These are phyloP conservation scores for Phalacrocorax pelagicus DNA, from an alignment of 2,113 vertebrate species.

Conservation along the genomic window DNA sequence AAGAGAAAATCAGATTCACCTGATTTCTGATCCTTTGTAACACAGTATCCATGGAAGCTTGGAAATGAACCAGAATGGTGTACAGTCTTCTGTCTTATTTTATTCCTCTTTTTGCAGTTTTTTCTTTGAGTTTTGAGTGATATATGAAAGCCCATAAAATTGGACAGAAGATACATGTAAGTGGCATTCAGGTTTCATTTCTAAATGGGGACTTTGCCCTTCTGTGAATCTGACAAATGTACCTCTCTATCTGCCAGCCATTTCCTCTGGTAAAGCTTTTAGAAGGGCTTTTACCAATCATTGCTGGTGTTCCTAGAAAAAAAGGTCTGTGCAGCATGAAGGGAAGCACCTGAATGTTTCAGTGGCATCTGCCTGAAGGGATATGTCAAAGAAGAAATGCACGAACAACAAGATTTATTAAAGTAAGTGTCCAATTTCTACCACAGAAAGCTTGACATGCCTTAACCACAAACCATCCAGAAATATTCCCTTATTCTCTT, in stretches of 20 bases:
- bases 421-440: slow-evolving; percentile 50
- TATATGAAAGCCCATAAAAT: slow-evolving; percentile 50
- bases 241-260: slow-evolving; percentile 20
- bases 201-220: slow-evolving; percentile 64
- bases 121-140: slow-evolving; percentile 48
- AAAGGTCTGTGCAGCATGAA: background rate
- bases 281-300: slow-evolving; percentile 49
- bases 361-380: slow-evolving; percentile 38
- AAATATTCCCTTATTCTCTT: slow-evolving; percentile 22
- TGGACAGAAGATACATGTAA: slow-evolving; percentile 37
- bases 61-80: background rate
- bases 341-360: slow-evolving; percentile 41
- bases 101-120: background rate
- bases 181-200: slow-evolving; percentile 59
- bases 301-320: background rate
- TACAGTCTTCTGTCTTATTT: slow-evolving; percentile 1
- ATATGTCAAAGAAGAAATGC: slow-evolving; percentile 49
- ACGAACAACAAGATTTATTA: slow-evolving; percentile 66
- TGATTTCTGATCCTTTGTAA: background rate
- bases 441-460: slow-evolving; percentile 44
- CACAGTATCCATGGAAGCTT: background rate
- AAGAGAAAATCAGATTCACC: background rate
- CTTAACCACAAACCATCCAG: slow-evolving; percentile 28
- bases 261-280: slow-evolving; percentile 49
- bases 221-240: slow-evolving; percentile 64